These are phyloP conservation scores for Lophius piscatorius DNA, from an alignment of 2,113 vertebrate species.

Conservation along the genomic window DNA sequence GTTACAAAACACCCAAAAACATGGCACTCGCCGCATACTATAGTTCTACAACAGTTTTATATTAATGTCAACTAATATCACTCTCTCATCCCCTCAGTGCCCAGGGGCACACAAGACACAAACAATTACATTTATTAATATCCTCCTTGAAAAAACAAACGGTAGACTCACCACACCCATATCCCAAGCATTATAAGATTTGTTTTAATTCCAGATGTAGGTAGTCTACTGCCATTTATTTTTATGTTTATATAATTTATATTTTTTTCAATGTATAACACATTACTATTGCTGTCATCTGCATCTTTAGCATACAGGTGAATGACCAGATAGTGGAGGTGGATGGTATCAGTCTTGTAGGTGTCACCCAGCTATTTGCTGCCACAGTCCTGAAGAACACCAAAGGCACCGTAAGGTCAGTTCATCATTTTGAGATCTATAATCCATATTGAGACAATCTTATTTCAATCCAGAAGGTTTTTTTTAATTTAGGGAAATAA, in stretches of 20 bases:
- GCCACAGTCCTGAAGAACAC: slow-evolving; percentile 94
- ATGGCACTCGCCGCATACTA: neutral
- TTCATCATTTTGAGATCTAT: neutral
- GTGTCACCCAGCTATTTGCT: slow-evolving; percentile 93
- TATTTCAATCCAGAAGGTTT: slow-evolving; percentile 20
- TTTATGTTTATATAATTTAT: neutral
- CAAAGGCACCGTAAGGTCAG: slow-evolving; percentile 90
- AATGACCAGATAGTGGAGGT: slow-evolving; percentile 96
- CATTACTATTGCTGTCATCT: too few species aligned
- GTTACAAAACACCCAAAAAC: neutral
- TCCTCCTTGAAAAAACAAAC: slow-evolving; percentile 30
- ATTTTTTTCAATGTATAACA: too few species aligned
- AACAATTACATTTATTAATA: slow-evolving; percentile 54
- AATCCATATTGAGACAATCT: neutral
- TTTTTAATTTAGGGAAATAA: slow-evolving; percentile 6
- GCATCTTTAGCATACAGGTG: slow-evolving; percentile 79
- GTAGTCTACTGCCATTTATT: neutral
- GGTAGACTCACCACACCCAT: slow-evolving; percentile 21
- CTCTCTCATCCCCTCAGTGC: slow-evolving; percentile 20
- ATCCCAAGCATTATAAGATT: slow-evolving; percentile 31
- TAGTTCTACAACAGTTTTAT: slow-evolving; percentile 4
- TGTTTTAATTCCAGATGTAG: slow-evolving; percentile 3
- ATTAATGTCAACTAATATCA: slow-evolving; percentile 13
- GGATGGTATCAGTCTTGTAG: slow-evolving; percentile 90
- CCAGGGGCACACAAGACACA: slow-evolving; percentile 21